These are phyloP conservation scores for Anseranas semipalmata DNA, from an alignment of 2,113 vertebrate genomes.

Conservation along the genomic window DNA sequence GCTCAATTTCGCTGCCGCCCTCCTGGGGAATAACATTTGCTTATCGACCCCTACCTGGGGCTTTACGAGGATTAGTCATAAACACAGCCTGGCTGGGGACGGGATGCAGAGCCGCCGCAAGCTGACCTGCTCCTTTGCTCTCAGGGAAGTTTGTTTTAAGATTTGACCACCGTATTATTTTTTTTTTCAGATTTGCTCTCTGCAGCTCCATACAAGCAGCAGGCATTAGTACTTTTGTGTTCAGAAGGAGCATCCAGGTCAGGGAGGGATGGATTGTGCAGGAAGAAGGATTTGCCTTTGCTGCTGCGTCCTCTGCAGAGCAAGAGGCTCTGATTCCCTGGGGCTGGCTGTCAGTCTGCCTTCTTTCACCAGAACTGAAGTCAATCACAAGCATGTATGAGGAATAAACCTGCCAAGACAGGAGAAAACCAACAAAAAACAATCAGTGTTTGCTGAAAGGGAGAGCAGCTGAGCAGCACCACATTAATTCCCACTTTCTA, in stretches of 20 bases:
- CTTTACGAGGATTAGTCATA: conserved; percentile 17
- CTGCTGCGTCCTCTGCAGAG: not conserved
- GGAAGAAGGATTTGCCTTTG: not conserved
- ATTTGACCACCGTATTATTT: not conserved
- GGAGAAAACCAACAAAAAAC: conserved; percentile 21
- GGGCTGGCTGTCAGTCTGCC: not conserved
- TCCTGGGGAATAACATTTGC: conserved; percentile 34
- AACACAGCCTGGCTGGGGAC: not conserved
- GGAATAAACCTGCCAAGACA: conserved; percentile 43
- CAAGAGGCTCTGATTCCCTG: not conserved
- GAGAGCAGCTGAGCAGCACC: not conserved
- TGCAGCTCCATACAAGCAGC: not conserved
- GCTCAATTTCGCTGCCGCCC: not conserved
- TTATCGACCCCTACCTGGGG: conserved; percentile 3
- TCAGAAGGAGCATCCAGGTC: not conserved
- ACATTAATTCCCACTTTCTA: conserved; percentile 28
- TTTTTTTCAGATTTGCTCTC: not conserved
- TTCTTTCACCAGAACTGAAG: not conserved
- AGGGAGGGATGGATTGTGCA: not conserved
- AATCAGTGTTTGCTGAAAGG: conserved; percentile 24
- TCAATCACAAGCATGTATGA: not conserved
- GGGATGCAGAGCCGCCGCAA: not conserved
- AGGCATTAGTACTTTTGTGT: not conserved
- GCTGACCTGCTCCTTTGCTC: not conserved
- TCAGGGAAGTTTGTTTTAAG: not conserved